Evolutionary conservation across 2,797 vertebrate genomes (phyloP), one percentile per base, ranked within the genome.

Genomic region (Trematomus bernacchii): DNA sequence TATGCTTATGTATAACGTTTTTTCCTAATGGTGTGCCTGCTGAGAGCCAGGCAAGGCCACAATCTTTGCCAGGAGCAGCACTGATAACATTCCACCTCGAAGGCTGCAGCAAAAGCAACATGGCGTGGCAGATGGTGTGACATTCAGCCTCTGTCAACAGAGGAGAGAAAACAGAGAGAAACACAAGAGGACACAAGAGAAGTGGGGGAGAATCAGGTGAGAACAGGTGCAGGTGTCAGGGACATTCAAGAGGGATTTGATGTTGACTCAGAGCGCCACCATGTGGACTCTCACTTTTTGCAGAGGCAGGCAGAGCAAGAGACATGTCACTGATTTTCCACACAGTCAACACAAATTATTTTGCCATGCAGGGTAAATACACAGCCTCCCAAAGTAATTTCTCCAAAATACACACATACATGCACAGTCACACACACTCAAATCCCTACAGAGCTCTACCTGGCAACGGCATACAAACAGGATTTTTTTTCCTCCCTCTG

Each of bases 211-310:
- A 79, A 84, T 85, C 82, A 89, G 90, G 91, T 92, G 91, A 91
- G 79, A 85, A 78, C 63, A 78, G 66, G 77, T 80, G 60, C 82
- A 73, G 76, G 82, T 68, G 87, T 86, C 82, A 78, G 57, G 55
- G 66, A 80, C 52, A 19, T 53, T 57, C 3, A 54, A 40, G 59
- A 3, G 54, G 43, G 40, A 37, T 37, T 47, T 51, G 86, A 71
- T 11, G 72, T 89, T 93, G 93, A 89, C 86, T 85, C 73, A 90
- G 82, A 93, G 93, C 88, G 86, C 93, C 94, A 90, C 93, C 93
- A 91, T 85, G 93, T 94, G 95, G 87, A 37, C n/a, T 63, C 46
- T 13, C 47, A 72, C 75, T 48, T 66, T 33, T 42, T 40, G 75
- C 80, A 79, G 74, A 74, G 65, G 60, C 52, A 47, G 74, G 58